Conservation (phyloP, 1,140 invertebrate genomes). For the Heliconius congener region DNA sequence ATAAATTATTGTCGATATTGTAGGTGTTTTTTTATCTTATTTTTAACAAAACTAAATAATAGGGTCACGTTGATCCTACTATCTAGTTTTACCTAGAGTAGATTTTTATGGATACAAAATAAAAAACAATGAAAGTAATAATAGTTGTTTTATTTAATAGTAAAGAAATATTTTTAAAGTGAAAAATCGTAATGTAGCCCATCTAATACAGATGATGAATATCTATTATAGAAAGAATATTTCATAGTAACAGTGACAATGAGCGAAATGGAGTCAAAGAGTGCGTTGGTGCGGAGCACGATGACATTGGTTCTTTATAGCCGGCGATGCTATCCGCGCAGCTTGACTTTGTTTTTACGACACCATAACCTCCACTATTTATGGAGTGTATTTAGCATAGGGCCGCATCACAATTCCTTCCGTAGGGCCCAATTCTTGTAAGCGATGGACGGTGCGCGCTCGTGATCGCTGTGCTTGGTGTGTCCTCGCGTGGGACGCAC, state of each 20-base stretch:
- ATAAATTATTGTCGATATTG: background rate
- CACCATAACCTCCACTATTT: constrained; percentile 72
- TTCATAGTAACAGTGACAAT: constrained; percentile 34
- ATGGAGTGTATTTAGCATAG: constrained; percentile 72
- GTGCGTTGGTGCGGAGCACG: constrained; percentile 44
- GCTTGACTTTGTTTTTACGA: constrained; percentile 78
- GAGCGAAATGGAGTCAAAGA: constrained; percentile 33
- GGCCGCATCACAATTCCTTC: constrained; percentile 60
- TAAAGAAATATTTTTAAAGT: too few relatives aligned
- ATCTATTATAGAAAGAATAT: background rate
- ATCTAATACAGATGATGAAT: too few relatives aligned
- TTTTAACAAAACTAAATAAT: too few relatives aligned
- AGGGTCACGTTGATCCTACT: too few relatives aligned
- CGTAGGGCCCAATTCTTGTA: constrained; percentile 62
- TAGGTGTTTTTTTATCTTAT: too few relatives aligned
- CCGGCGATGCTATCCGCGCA: constrained; percentile 62
- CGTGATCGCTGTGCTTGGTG: constrained; percentile 52
- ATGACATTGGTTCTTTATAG: constrained; percentile 64
- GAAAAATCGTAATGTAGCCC: too few relatives aligned
- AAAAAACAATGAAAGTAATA: too few relatives aligned
- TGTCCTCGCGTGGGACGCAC: constrained; percentile 67
- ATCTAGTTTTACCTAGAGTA: too few relatives aligned
- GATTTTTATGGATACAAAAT: too few relatives aligned
- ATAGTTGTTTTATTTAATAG: too few relatives aligned
- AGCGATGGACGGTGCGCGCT: constrained; percentile 46